These are phyloP conservation scores for Mormoops blainvillei DNA, from an alignment of 2,113 vertebrate species.

Conservation along the genomic window DNA sequence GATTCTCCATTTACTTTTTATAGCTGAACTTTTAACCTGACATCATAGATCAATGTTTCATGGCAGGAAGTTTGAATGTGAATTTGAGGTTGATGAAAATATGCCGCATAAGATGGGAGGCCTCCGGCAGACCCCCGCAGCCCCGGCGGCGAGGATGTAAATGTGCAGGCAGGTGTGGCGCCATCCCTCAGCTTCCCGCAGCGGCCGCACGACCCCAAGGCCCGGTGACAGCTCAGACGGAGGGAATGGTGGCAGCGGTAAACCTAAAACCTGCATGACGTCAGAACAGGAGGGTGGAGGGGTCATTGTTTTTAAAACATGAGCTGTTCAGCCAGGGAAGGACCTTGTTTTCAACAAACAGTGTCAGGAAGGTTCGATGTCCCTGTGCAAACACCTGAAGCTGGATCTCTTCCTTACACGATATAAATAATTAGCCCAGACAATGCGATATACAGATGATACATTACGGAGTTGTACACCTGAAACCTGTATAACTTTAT, in stretches of 20 bases:
- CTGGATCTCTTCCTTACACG: background rate
- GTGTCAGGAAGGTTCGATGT: background rate
- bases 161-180: too few relatives aligned
- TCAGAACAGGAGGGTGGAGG: background rate
- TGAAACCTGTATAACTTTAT: background rate
- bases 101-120: background rate
- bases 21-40: background rate
- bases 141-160: background rate
- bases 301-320: background rate
- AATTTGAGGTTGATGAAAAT: background rate
- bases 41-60: background rate
- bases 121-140: background rate
- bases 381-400: background rate
- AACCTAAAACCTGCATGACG: background rate
- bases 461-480: background rate
- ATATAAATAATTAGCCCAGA: background rate
- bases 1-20: background rate
- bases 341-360: background rate
- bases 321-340: background rate
- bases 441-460: background rate
- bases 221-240: too few relatives aligned
- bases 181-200: too few relatives aligned
- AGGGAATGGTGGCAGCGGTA: background rate
- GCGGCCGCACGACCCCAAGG: too few relatives aligned
- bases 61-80: background rate